These are phyloP conservation scores for Onychostoma macrolepis DNA, from an alignment of 2,113 vertebrate species.

Conservation along the genomic window DNA sequence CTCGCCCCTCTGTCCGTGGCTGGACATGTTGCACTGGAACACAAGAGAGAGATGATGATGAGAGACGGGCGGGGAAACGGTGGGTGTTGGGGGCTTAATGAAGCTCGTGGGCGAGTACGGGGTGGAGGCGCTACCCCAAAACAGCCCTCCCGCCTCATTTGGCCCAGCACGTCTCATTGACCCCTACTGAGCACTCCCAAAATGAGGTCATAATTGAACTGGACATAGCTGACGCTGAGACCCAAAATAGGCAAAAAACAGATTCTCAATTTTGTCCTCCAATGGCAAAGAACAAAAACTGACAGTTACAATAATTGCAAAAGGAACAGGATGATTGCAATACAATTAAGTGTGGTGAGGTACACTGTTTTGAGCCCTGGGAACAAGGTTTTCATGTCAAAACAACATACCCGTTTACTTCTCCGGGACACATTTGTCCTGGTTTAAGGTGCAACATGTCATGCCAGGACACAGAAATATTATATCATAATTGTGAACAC, in stretches of 20 bases:
- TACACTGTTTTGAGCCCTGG: slow-evolving; percentile 74
- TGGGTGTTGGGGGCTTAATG: slow-evolving; percentile 68
- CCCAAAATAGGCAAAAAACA: slow-evolving; percentile 65
- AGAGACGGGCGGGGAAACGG: slow-evolving; percentile 43
- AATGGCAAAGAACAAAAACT: slow-evolving; percentile 81
- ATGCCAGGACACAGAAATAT: slow-evolving; percentile 60
- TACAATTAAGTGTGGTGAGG: slow-evolving; percentile 71
- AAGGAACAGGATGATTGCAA: slow-evolving; percentile 72
- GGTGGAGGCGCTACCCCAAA: slow-evolving; percentile 69
- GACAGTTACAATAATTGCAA: slow-evolving; percentile 82
- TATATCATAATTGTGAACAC: slow-evolving; percentile 48
- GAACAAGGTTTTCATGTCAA: slow-evolving; percentile 66
- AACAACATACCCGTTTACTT: slow-evolving; percentile 67
- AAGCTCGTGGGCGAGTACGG: slow-evolving; percentile 60
- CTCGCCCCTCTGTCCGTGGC: slow-evolving; percentile 93
- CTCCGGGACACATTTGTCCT: slow-evolving; percentile 34
- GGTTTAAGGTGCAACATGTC: slow-evolving; percentile 33
- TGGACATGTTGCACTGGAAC: slow-evolving; percentile 94
- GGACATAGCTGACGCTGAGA: slow-evolving; percentile 73
- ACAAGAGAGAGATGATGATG: slow-evolving; percentile 55
- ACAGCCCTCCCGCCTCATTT: slow-evolving; percentile 69
- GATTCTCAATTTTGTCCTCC: slow-evolving; percentile 77
- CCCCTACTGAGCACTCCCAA: slow-evolving; percentile 65
- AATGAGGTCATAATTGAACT: slow-evolving; percentile 79
- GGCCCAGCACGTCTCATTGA: slow-evolving; percentile 60